Evolutionary conservation across 2,888 invertebrate species (phyloP).

Genomic region (Macrophya alboannulata): DNA sequence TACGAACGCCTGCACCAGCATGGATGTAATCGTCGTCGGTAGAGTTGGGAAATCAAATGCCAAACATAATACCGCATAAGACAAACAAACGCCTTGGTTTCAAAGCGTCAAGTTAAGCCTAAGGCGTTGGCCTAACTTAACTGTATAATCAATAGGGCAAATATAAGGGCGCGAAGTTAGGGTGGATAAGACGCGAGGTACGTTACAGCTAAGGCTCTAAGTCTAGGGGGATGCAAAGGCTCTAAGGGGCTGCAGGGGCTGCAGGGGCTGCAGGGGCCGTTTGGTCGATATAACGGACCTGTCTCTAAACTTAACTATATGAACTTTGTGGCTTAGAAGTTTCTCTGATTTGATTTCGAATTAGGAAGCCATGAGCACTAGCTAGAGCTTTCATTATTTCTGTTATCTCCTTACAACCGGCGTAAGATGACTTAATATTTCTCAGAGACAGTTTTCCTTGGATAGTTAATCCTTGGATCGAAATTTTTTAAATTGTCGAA

Average conservation of each 20-base stretch:
- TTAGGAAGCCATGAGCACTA: conserved; percentile 6
- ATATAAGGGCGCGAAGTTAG: conserved; percentile 69
- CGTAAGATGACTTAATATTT: background rate
- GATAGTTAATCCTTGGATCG: background rate
- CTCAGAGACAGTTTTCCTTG: background rate
- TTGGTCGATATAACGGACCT: conserved; percentile 65
- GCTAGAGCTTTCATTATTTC: background rate
- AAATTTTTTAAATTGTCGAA: background rate
- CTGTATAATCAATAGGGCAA: conserved; percentile 73
- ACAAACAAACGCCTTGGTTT: conserved; percentile 54
- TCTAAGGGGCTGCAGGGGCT: conserved; percentile 45
- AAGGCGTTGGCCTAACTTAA: conserved; percentile 67
- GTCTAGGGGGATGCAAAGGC: conserved; percentile 41
- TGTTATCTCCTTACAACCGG: background rate
- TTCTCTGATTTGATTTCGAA: conserved; percentile 41
- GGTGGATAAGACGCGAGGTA: conserved; percentile 60
- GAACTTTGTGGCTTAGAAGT: conserved; percentile 58
- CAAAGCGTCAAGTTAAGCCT: conserved; percentile 41
- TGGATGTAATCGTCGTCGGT: conserved; percentile 13
- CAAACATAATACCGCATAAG: conserved; percentile 51
- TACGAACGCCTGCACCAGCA: background rate
- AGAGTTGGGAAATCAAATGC: conserved; percentile 38
- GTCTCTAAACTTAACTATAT: conserved; percentile 56
- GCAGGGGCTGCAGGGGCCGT: conserved; percentile 35
- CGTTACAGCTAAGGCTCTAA: conserved; percentile 53